Evolutionary conservation across 2,113 vertebrate genomes (phyloP).

Genomic region (Lasiurus borealis): DNA sequence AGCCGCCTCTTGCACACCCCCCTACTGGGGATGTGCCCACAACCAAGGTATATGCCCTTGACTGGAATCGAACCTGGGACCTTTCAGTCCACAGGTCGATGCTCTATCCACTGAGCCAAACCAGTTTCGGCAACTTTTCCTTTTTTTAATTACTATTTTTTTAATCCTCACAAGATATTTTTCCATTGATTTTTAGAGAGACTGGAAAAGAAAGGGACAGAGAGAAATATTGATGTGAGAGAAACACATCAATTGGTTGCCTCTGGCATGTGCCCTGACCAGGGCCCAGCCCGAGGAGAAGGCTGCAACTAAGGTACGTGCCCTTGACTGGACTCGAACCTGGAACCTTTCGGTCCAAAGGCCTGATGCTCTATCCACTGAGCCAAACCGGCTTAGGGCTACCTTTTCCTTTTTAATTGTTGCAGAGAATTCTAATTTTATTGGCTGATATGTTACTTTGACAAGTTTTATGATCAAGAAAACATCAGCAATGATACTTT

Average conservation of each 20-base stretch:
- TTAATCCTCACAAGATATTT: background rate
- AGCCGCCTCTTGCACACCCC: too few species aligned
- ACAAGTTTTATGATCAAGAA: conserved; percentile 53
- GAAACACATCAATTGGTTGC: background rate
- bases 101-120: too few species aligned
- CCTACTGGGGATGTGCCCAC: too few species aligned
- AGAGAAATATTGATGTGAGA: background rate
- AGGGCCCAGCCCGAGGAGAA: too few species aligned
- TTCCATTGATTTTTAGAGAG: background rate
- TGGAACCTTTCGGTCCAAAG: background rate
- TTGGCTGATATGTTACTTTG: background rate
- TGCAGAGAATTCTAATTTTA: conserved; percentile 37
- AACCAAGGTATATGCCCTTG: too few species aligned
- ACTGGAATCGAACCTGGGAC: too few species aligned
- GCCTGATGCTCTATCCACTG: background rate
- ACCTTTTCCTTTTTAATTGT: background rate
- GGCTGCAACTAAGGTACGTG: background rate
- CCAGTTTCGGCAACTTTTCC: too few species aligned
- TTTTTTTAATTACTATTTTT: background rate
- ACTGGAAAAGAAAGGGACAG: background rate
- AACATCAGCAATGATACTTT: background rate
- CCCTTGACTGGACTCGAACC: background rate
- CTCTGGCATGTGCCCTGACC: too few species aligned
- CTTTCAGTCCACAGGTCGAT: too few species aligned
- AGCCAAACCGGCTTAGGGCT: background rate